A percentile compares a stretch with the other conserved stretches of the same genome.
These are phyloP conservation scores for Agrenia bidenticulata DNA, from an alignment of 2,888 invertebrate genomes.

Conservation along the genomic window DNA sequence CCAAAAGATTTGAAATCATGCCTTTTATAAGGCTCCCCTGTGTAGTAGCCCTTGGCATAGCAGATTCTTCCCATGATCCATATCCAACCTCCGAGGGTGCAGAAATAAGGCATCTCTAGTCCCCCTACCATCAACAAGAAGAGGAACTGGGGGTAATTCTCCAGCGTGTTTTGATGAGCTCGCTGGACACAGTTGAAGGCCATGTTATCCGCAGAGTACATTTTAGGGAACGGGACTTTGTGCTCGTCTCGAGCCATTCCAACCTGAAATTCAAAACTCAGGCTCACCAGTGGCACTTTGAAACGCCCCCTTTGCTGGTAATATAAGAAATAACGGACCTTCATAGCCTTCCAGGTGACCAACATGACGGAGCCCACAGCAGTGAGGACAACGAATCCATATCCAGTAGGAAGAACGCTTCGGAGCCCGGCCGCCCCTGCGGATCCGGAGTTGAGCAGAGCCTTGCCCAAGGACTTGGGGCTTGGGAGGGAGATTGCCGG, in stretches of 20 bases:
- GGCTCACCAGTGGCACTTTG: background rate
- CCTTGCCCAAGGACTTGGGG: too few species aligned
- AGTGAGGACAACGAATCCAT: conserved; percentile 57
- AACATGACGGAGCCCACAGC: conserved; percentile 56
- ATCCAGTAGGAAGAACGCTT: conserved; percentile 54
- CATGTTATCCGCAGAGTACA: conserved; percentile 57
- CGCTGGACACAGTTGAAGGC: conserved; percentile 59
- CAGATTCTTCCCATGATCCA: conserved; percentile 57
- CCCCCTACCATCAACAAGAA: conserved; percentile 57
- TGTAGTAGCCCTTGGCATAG: conserved; percentile 56
- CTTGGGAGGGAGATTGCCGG: too few species aligned
- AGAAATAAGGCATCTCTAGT: conserved; percentile 57
- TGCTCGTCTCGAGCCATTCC: conserved; percentile 55
- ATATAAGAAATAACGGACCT: conserved; percentile 49
- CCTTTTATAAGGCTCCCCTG: conserved; percentile 49
- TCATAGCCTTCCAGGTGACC: conserved; percentile 56
- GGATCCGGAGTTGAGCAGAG: too few species aligned
- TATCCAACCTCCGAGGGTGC: conserved; percentile 56
- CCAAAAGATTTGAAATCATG: conserved; percentile 13
- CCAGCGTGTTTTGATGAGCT: conserved; percentile 60
- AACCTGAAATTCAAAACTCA: conserved; percentile 52
- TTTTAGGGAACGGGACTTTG: conserved; percentile 57
- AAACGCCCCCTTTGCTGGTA: too few species aligned
- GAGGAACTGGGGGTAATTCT: conserved; percentile 56
- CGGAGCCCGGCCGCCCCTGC: background rate